Evolutionary conservation across 2,113 vertebrate genomes (phyloP).

Genomic region (Fulica atra): DNA sequence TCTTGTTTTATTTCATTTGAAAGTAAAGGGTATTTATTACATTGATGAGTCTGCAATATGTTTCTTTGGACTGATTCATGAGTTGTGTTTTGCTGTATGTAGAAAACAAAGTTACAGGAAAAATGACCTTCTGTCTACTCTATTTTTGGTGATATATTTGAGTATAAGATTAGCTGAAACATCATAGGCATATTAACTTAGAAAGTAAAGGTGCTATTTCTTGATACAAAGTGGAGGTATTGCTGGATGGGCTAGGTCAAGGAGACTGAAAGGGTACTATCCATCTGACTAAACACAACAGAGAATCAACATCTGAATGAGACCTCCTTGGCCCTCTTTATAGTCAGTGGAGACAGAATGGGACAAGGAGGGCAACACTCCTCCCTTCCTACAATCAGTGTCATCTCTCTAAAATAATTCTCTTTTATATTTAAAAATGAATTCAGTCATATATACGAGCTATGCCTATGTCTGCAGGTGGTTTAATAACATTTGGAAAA

Average conservation of each 20-base stretch:
- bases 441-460: neutral
- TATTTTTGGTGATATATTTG: neutral
- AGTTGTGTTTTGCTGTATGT: neutral
- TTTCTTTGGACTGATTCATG: neutral
- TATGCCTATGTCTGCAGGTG: neutral
- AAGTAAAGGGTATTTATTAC: neutral
- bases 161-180: neutral
- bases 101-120: neutral
- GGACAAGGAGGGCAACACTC: rapidly evolving
- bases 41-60: neutral
- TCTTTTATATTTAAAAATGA: rapidly evolving
- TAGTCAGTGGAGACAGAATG: neutral
- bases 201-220: neutral
- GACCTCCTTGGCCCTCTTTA: neutral
- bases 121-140: neutral
- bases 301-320: neutral
- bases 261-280: neutral
- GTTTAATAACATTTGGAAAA: neutral
- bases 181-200: neutral
- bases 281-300: neutral
- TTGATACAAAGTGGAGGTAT: neutral
- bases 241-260: neutral
- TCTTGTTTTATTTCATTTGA: neutral
- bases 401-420: neutral
- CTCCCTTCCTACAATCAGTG: neutral